These are phyloP conservation scores for Dinocampus coccinellae DNA, from an alignment of 2,888 invertebrate genomes.

Conservation along the genomic window DNA sequence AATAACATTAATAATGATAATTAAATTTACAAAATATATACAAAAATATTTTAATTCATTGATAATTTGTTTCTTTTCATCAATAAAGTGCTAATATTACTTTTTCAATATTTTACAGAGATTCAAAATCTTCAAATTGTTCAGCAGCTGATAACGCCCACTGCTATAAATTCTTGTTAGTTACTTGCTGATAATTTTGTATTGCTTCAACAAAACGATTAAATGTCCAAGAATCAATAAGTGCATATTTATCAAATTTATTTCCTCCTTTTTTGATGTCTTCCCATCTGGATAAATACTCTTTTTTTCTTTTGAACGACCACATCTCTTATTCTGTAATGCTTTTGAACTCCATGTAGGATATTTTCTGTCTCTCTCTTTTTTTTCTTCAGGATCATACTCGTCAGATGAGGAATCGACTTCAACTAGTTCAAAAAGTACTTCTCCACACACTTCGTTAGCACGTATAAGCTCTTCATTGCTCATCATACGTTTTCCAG, in stretches of 20 bases:
- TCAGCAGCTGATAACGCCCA: conserved; percentile 43
- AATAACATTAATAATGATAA: too few relatives aligned
- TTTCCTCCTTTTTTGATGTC: conserved; percentile 44
- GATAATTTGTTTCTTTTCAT: not conserved
- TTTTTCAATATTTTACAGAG: too few relatives aligned
- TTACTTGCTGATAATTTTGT: conserved; percentile 41
- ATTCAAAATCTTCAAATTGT: too few relatives aligned
- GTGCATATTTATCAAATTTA: conserved; percentile 41
- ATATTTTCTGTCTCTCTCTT: conserved; percentile 25
- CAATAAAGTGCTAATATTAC: too few relatives aligned
- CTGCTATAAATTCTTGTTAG: conserved; percentile 44
- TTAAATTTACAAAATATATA: too few relatives aligned
- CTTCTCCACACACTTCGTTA: conserved; percentile 31
- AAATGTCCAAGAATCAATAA: conserved; percentile 43
- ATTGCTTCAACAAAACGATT: conserved; percentile 44
- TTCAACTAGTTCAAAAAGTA: conserved; percentile 26
- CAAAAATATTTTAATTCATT: not conserved
- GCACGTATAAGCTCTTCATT: conserved; percentile 37
- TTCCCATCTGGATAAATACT: conserved; percentile 39
- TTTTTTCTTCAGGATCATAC: conserved; percentile 39
- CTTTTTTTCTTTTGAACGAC: conserved; percentile 36
- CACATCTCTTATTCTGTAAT: conserved; percentile 34
- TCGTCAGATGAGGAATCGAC: conserved; percentile 5
- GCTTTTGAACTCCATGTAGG: conserved; percentile 41
- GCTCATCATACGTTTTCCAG: conserved; percentile 34